Conservation (phyloP, 2,888 invertebrate genomes). For the Chouioia cunea region DNA sequence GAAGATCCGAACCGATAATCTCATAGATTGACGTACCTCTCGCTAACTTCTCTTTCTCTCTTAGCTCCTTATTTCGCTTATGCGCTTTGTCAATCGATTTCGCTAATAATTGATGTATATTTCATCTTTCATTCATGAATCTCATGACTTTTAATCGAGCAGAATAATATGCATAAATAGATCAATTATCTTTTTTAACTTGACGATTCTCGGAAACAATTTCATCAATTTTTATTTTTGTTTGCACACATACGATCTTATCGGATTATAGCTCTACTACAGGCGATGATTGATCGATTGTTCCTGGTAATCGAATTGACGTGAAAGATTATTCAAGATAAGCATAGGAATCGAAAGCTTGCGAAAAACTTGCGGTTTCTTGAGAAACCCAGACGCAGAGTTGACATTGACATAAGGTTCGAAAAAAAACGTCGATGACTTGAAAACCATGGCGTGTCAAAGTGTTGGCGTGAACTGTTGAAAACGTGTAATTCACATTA, state of each 20-base stretch:
- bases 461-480: no score
- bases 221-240: no score
- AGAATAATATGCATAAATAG: no score
- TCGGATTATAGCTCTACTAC: neutral
- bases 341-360: slow-evolving; percentile 4
- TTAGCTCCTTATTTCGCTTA: slow-evolving; percentile 9
- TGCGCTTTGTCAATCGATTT: slow-evolving; percentile 37
- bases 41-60: neutral
- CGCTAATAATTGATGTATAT: slow-evolving; percentile 21
- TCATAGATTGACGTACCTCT: neutral
- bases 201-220: no score
- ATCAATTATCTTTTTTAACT: no score
- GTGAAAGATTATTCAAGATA: neutral
- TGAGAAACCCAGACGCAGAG: no score
- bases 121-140: neutral
- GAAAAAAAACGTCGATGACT: no score
- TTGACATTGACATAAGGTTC: no score
- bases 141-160: neutral
- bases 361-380: neutral
- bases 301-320: slow-evolving; percentile 19
- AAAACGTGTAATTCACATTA: no score
- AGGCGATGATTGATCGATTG: slow-evolving; percentile 35
- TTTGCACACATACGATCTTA: no score
- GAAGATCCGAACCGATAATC: neutral
- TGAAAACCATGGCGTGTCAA: no score